phyloP scores from a whole-genome alignment of 2,888 invertebrate species.

The Disparrhopalites patrizii region DNA sequence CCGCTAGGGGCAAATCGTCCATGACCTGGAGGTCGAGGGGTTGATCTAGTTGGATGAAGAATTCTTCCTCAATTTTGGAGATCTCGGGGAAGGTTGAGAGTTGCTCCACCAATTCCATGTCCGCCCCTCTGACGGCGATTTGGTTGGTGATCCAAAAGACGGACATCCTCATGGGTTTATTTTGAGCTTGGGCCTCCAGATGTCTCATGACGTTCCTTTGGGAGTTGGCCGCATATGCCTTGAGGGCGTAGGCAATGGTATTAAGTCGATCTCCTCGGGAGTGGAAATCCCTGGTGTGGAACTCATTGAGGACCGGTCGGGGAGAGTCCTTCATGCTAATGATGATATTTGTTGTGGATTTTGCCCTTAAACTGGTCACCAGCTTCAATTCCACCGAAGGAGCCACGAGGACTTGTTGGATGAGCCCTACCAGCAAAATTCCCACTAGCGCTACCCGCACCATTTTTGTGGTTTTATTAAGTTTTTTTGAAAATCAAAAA shows the following conservation, averaged over 20 bases:
- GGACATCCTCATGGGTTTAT: neutral
- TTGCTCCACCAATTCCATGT: neutral
- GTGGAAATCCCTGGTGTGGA: neutral
- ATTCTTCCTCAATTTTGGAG: neutral
- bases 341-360: constrained; percentile 3
- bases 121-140: constrained; percentile 3
- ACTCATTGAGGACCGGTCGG: neutral
- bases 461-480: too few relatives aligned
- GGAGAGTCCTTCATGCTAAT: constrained; percentile 3
- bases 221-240: constrained; percentile 2
- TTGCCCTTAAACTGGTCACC: neutral
- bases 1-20: neutral
- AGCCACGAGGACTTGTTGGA: constrained; percentile 7
- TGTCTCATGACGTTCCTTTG: neutral
- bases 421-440: neutral
- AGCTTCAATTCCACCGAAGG: neutral
- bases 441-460: too few relatives aligned
- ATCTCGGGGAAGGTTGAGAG: neutral
- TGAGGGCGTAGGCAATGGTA: neutral
- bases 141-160: constrained; percentile 14
- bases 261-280: neutral
- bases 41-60: neutral
- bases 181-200: neutral
- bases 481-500: too few relatives aligned
- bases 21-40: neutral